Evolutionary conservation across 1,140 invertebrate species (phyloP).

Genomic region (Bombus fervidus): DNA sequence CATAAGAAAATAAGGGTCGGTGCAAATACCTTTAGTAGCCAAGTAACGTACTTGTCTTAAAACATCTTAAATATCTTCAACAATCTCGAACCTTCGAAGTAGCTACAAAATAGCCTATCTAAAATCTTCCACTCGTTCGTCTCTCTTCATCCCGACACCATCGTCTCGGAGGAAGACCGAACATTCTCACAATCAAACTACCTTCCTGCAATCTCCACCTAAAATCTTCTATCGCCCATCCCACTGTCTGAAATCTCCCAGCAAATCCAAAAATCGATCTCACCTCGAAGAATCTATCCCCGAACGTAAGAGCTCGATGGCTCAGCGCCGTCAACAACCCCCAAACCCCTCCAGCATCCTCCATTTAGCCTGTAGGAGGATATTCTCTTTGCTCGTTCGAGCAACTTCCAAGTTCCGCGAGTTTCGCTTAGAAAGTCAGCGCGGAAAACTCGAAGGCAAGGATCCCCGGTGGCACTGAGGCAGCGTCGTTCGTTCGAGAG

Average conservation of each 20-base stretch:
- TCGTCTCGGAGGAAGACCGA: neutral
- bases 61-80: no score
- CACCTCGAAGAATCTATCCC: neutral
- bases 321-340: neutral
- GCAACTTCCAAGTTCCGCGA: constrained; percentile 27
- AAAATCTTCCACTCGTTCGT: neutral
- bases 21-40: no score
- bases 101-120: neutral
- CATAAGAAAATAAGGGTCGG: no score
- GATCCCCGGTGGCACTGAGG: neutral
- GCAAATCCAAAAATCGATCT: constrained; percentile 20
- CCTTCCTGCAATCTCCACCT: neutral
- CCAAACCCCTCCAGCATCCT: neutral
- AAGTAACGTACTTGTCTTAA: no score
- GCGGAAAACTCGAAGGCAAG: constrained; percentile 12
- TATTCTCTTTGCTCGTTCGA: constrained; percentile 19
- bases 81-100: neutral
- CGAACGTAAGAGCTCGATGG: neutral
- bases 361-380: constrained; percentile 8
- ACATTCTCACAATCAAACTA: neutral
- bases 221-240: neutral
- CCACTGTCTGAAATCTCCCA: neutral
- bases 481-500: neutral
- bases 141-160: neutral
- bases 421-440: constrained; percentile 15